Conservation (phyloP, 2,113 vertebrate genomes). For the Odocoileus virginianus region DNA sequence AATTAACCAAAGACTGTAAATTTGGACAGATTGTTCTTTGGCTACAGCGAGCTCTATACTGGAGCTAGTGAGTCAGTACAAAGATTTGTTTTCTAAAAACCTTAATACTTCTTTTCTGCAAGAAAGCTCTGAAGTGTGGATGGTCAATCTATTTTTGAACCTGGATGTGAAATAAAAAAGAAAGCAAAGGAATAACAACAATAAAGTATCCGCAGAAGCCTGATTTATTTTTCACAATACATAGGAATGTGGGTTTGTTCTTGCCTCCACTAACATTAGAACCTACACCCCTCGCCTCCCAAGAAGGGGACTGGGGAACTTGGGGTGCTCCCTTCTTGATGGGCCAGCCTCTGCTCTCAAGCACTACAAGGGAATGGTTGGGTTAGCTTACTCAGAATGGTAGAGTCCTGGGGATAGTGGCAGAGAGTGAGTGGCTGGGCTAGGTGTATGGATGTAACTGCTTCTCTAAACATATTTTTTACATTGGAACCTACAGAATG, state of each 20-base stretch:
- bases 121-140: slow-evolving; percentile 4
- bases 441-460: background rate
- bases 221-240: background rate
- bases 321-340: fast-evolving
- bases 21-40: slow-evolving; percentile 17
- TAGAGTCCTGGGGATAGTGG: background rate
- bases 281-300: fast-evolving
- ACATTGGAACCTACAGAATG: background rate
- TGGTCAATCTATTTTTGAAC: slow-evolving; percentile 6
- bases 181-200: background rate
- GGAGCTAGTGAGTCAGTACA: background rate
- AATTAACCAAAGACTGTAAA: slow-evolving; percentile 24
- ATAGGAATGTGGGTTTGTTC: background rate
- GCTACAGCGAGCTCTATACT: background rate
- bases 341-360: background rate
- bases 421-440: background rate
- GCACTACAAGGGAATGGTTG: background rate
- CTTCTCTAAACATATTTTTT: background rate
- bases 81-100: slow-evolving; percentile 36
- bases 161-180: background rate
- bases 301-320: fast-evolving
- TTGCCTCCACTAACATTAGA: background rate
- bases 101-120: slow-evolving; percentile 33
- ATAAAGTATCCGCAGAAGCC: background rate
- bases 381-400: background rate